These are phyloP conservation scores for Cinara cedri DNA, from an alignment of 2,888 invertebrate genomes.

Conservation along the genomic window DNA sequence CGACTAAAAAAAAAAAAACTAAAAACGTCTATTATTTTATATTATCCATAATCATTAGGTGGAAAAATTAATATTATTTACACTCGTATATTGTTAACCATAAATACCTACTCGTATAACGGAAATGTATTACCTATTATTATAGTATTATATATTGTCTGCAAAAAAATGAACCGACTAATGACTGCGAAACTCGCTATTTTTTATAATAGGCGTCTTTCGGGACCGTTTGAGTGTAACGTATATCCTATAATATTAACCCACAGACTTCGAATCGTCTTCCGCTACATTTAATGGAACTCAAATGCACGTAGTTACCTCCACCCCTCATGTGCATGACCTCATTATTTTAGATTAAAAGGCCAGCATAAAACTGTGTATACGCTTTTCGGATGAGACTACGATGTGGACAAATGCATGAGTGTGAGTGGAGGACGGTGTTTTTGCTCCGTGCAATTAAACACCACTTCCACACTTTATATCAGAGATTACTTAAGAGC, in stretches of 20 bases:
- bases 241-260: neutral
- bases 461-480: constrained; percentile 21
- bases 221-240: neutral
- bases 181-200: neutral
- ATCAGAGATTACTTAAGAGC: neutral
- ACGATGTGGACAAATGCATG: neutral
- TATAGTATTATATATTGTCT: neutral
- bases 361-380: constrained; percentile 27
- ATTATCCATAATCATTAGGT: no score
- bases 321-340: neutral
- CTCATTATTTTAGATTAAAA: constrained; percentile 41
- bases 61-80: no score
- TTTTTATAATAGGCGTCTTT: constrained; percentile 12
- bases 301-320: neutral
- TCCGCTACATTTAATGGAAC: constrained; percentile 33
- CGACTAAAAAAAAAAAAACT: no score
- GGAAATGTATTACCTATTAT: neutral
- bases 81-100: no score
- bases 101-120: neutral
- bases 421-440: neutral
- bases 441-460: constrained; percentile 26
- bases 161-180: constrained; percentile 2
- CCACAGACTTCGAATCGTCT: constrained; percentile 11
- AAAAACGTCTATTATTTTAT: no score
- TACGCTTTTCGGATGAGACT: neutral